phyloP scores from a whole-genome alignment of 2,113 vertebrate species.

The Sebastes schlegelii region DNA sequence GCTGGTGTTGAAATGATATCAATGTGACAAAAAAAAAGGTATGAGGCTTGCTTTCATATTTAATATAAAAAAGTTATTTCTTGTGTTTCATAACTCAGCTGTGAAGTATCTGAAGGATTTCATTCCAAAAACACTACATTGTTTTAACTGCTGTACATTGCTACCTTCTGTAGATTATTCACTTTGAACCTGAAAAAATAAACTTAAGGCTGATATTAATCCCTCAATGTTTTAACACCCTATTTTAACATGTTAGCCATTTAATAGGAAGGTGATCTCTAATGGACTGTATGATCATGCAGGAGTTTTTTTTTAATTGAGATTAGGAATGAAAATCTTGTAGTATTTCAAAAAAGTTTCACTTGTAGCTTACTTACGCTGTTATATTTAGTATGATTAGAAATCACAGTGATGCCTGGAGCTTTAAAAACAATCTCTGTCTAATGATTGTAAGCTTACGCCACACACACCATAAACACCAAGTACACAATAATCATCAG shows the following conservation, averaged over 20 bases:
- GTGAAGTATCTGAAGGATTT: constrained; percentile 47
- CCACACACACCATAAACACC: constrained; percentile 73
- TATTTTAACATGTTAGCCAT: neutral
- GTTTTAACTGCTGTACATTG: constrained; percentile 29
- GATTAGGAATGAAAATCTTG: constrained; percentile 58
- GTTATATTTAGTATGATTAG: constrained; percentile 71
- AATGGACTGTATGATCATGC: constrained; percentile 25
- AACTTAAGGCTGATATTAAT: constrained; percentile 39
- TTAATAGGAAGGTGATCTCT: constrained; percentile 11
- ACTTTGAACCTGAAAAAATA: constrained; percentile 34
- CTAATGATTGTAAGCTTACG: constrained; percentile 81
- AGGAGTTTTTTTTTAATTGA: neutral
- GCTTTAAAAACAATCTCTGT: constrained; percentile 74
- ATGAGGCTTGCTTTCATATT: constrained; percentile 53
- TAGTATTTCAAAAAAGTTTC: constrained; percentile 45
- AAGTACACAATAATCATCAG: constrained; percentile 66
- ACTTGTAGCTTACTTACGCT: constrained; percentile 74
- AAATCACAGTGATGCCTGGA: constrained; percentile 81
- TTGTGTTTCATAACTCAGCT: constrained; percentile 19
- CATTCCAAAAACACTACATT: constrained; percentile 36
- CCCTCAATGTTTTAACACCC: constrained; percentile 8
- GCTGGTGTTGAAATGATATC: constrained; percentile 73
- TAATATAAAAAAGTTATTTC: constrained; percentile 34
- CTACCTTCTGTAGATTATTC: constrained; percentile 42
- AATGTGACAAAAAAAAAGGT: constrained; percentile 47